These are phyloP conservation scores for Oxyura jamaicensis DNA, from an alignment of 2,113 vertebrate species.

Conservation along the genomic window DNA sequence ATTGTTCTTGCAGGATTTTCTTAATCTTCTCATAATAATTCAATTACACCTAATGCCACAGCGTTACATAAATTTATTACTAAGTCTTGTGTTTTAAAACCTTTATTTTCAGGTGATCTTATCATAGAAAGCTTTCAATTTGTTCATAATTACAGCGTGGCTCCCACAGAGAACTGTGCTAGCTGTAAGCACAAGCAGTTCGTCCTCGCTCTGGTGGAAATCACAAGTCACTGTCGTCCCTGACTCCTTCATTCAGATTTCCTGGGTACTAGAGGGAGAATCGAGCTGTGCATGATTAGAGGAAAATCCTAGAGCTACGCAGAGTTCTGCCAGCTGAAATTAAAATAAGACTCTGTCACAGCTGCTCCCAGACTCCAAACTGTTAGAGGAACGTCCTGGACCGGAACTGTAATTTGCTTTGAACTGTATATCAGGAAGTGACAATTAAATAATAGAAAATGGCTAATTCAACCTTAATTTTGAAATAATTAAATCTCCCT, in stretches of 20 bases:
- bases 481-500: not conserved
- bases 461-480: not conserved
- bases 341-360: not conserved
- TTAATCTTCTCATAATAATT: conserved; percentile 7
- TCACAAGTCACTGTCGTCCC: not conserved
- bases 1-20: not conserved
- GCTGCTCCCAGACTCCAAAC: not conserved
- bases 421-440: not conserved
- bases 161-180: not conserved
- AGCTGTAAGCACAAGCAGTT: not conserved
- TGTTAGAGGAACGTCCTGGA: not conserved
- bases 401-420: not conserved
- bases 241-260: not conserved
- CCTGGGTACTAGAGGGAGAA: not conserved
- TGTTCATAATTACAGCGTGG: not conserved
- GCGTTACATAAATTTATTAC: conserved; percentile 15
- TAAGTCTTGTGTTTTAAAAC: conserved; percentile 30
- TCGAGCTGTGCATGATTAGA: not conserved
- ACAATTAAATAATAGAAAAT: not conserved
- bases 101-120: conserved; percentile 56
- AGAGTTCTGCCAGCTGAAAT: conserved; percentile 16
- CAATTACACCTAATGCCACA: not conserved
- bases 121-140: conserved; percentile 42
- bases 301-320: conserved; percentile 27
- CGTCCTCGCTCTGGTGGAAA: not conserved